These are phyloP conservation scores for Rhinichthys osculus DNA, from an alignment of 2,797 vertebrate genomes.

Conservation along the genomic window DNA sequence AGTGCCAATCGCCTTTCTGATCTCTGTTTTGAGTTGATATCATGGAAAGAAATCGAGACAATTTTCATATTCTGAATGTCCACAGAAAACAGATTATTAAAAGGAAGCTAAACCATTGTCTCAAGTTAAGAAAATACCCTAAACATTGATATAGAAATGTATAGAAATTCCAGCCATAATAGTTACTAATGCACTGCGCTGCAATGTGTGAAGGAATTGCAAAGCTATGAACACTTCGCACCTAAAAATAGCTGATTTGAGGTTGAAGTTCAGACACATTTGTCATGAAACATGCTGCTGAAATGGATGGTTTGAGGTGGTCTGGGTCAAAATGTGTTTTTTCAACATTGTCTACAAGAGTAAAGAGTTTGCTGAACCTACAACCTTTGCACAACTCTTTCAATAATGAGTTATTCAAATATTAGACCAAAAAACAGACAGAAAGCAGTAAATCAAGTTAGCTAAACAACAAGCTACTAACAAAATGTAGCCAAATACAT, in stretches of 20 bases:
- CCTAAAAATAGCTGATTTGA: conserved; percentile 49
- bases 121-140: background rate
- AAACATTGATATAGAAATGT: conserved; percentile 32
- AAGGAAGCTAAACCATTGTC: background rate
- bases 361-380: background rate
- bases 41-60: background rate
- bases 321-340: conserved; percentile 38
- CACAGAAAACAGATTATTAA: background rate
- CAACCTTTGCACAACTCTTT: background rate
- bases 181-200: conserved; percentile 13
- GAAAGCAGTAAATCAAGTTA: background rate
- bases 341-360: conserved; percentile 2
- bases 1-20: background rate
- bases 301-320: conserved; percentile 43
- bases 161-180: conserved; percentile 9
- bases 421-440: background rate
- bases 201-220: conserved; percentile 17
- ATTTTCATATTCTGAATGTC: background rate
- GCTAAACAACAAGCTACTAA: no score
- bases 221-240: conserved; percentile 19
- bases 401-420: background rate
- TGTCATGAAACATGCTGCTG: conserved; percentile 39
- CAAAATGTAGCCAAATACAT: background rate
- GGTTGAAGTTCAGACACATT: conserved; percentile 46
- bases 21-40: background rate